Evolutionary conservation across 2,113 vertebrate species (phyloP), one percentile per base, ranked within the genome.

Genomic region (Cinclus mexicanus): DNA sequence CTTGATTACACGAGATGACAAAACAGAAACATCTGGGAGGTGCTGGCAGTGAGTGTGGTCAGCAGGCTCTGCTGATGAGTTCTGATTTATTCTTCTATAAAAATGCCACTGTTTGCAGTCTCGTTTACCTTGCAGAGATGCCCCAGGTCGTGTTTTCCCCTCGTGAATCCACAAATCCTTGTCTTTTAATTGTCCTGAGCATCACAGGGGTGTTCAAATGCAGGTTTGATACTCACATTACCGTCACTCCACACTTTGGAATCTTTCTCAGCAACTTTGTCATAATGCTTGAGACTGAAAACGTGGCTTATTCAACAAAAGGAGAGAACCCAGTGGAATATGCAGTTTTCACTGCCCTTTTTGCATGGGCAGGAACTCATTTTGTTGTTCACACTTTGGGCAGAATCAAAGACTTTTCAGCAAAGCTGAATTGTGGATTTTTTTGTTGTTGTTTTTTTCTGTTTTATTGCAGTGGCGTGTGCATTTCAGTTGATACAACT

Each of bases 401-500:
- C 33, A 57, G 57, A 78, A 69, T 64, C 49, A 57, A 77, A 90
- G 53, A 20, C 61, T 89, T 89, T 68, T 57, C 77, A 70, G 4
- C 83, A 76, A 81, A 83, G 37, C 77, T 74, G 55, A 87, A 83
- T 64, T 64, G 39, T 4, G 7, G 53, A 19, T 64, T 35, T 67
- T 69, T 75, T 37, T 37, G 35, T 37, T 37, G 35, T 37, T 37
- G 35, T 37, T 37, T 78, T 39, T 8, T 29, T 87, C 49, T 5
- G 1, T 80, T 95, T 91, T 90, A 83, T 81, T 88, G 61, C 77
- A 50, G 1, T 50, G 56, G 26, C 7, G 17, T 25, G 33, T 76
- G 47, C 49, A 63, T 83, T 94, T 93, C 80, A 68, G 52, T 53
- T 90, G 75, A 29, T 86, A 65, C 46, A 56, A 93, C 37, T 83